These are phyloP conservation scores for Prostheceraeus crozeri DNA, from an alignment of 2,888 invertebrate genomes.

Conservation along the genomic window DNA sequence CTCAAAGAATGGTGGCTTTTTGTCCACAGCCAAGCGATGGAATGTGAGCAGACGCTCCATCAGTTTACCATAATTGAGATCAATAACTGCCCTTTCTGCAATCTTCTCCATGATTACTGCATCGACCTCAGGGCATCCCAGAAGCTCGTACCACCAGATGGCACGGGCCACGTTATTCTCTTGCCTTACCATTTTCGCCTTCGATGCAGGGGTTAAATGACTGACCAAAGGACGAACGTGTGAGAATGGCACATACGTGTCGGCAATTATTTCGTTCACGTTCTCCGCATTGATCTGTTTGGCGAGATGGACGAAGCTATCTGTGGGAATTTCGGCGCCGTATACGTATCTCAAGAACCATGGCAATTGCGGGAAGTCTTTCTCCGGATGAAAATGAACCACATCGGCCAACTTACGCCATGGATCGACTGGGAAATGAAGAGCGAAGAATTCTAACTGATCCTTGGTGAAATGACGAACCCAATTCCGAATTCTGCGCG, in stretches of 20 bases:
- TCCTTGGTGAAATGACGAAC: constrained; percentile 46
- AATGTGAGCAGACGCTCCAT: constrained; percentile 52
- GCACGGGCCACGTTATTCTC: constrained; percentile 36
- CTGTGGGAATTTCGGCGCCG: constrained; percentile 48
- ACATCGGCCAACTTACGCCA: constrained; percentile 56
- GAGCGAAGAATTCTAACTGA: constrained; percentile 53
- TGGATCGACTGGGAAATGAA: constrained; percentile 51
- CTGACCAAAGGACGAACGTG: constrained; percentile 32
- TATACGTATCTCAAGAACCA: constrained; percentile 55
- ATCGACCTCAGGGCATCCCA: constrained; percentile 48
- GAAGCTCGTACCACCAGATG: constrained; percentile 53
- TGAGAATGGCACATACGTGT: constrained; percentile 48
- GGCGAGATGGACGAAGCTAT: constrained; percentile 45
- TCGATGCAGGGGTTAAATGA: constrained; percentile 47
- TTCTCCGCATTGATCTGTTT: constrained; percentile 46
- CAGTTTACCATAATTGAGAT: constrained; percentile 52
- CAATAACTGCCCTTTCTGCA: constrained; percentile 45
- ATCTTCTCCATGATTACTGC: constrained; percentile 46
- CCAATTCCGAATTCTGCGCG: constrained; percentile 50
- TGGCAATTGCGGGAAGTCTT: constrained; percentile 51
- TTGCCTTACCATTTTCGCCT: constrained; percentile 45
- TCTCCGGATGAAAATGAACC: constrained; percentile 52
- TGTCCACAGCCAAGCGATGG: constrained; percentile 12
- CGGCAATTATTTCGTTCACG: constrained; percentile 49
- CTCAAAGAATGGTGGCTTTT: constrained; percentile 17